phyloP scores from a whole-genome alignment of 2,888 invertebrate species.

The Zaprionus obscuricornis region DNA sequence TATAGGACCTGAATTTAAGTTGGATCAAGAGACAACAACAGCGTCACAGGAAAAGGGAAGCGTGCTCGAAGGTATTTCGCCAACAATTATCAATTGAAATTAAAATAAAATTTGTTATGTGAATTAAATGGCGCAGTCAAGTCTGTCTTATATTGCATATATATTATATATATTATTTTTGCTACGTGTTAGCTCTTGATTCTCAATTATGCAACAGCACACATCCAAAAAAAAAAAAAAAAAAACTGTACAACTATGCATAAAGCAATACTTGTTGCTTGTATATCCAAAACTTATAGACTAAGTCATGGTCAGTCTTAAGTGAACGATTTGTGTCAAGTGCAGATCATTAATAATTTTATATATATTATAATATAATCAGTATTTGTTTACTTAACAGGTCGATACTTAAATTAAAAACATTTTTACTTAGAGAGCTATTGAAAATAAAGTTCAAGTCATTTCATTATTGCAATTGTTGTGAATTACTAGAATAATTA shows the following conservation, averaged over 20 bases:
- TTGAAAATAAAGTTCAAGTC: too few species aligned
- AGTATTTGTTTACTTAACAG: too few species aligned
- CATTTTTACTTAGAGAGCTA: too few species aligned
- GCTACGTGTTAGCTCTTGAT: conserved; percentile 43
- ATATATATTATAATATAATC: too few species aligned
- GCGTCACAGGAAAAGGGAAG: neutral
- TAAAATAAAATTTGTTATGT: too few species aligned
- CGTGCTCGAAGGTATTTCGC: conserved; percentile 69
- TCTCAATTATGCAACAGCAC: conserved; percentile 39
- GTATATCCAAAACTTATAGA: neutral
- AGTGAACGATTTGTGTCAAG: conserved; percentile 12
- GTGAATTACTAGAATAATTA: too few species aligned
- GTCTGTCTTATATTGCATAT: neutral
- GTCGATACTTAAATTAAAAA: too few species aligned
- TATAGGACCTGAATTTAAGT: conserved; percentile 66
- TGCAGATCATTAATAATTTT: conserved; percentile 13
- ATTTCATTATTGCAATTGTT: too few species aligned
- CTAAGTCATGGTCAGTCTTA: conserved; percentile 11
- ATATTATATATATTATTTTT: neutral
- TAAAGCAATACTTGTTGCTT: neutral
- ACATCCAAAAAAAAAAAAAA: neutral
- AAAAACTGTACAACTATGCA: neutral
- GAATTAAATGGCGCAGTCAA: conserved; percentile 28
- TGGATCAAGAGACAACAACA: conserved; percentile 17
- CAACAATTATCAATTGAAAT: too few species aligned